Conservation (phyloP, 1,140 invertebrate species). For the Ceratitis capitata region DNA sequence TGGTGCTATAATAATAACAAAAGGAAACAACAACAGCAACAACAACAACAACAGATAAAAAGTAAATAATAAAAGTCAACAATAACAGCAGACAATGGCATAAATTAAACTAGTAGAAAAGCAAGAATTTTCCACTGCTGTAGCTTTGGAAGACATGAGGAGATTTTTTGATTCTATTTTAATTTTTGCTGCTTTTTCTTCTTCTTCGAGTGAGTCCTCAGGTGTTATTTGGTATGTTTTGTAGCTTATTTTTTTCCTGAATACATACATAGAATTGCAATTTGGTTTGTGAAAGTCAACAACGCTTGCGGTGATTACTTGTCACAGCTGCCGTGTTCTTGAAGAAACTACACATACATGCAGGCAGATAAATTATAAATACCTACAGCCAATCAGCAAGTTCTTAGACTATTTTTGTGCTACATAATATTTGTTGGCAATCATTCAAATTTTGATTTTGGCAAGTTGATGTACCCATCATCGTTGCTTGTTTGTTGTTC, state of each 20-base stretch:
- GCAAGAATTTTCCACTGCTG: not conserved
- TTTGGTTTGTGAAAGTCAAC: not conserved
- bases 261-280: too few species aligned
- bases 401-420: too few species aligned
- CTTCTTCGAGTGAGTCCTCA: not conserved
- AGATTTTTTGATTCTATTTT: not conserved
- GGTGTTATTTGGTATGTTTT: not conserved
- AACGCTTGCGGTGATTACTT: slow-evolving; percentile 16
- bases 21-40: not conserved
- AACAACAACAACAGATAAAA: not conserved
- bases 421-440: not conserved
- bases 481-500: not conserved
- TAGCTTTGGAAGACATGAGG: not conserved
- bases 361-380: not conserved
- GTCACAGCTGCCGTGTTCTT: not conserved
- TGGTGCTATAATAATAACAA: not conserved
- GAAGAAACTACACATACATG: not conserved
- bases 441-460: not conserved
- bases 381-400: too few species aligned
- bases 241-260: too few species aligned
- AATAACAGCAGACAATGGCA: slow-evolving; percentile 30
- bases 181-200: not conserved
- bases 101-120: slow-evolving; percentile 36
- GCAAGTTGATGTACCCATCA: not conserved
- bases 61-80: slow-evolving; percentile 27